Evolutionary conservation across 1,140 invertebrate species (phyloP).

Genomic region (Ylistrum balloti): DNA sequence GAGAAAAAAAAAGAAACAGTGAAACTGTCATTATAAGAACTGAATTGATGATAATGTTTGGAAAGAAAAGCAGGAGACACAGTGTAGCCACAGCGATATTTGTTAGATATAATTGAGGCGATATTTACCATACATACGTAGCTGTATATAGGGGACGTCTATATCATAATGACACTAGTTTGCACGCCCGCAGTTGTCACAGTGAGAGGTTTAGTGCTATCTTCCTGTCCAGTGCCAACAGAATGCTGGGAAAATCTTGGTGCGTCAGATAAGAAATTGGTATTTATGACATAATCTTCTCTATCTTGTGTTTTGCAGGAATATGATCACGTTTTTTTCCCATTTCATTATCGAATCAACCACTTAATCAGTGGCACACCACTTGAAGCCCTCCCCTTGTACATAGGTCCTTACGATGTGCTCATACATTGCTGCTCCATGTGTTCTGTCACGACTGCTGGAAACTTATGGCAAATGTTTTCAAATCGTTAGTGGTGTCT

Average conservation of each 20-base stretch:
- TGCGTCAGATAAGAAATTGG: conserved; percentile 27
- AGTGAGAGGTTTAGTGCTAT: not conserved
- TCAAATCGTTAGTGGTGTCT: not conserved
- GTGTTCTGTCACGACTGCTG: not conserved
- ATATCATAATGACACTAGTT: conserved; percentile 1
- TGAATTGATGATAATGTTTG: too few relatives aligned
- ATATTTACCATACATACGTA: not conserved
- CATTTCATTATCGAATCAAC: conserved; percentile 9
- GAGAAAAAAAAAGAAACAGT: too few relatives aligned
- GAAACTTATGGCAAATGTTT: not conserved
- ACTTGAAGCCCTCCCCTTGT: conserved; percentile 31
- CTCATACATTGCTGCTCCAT: conserved; percentile 8
- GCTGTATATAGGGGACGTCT: not conserved
- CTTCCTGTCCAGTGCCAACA: conserved; percentile 15
- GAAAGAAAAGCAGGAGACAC: too few relatives aligned
- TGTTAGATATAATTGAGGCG: too few relatives aligned
- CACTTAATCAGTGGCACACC: not conserved
- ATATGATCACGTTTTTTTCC: conserved; percentile 39
- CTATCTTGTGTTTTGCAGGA: conserved; percentile 28
- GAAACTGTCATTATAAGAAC: too few relatives aligned
- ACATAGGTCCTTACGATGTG: conserved; percentile 1
- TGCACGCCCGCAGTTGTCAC: conserved; percentile 17
- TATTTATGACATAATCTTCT: conserved; percentile 40
- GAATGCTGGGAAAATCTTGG: conserved; percentile 38
- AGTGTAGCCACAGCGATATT: too few relatives aligned